A percentile compares a stretch with the other conserved stretches of the same genome.
phyloP scores from a whole-genome alignment of 2,888 invertebrate genomes.

The Aspidiotus rigidus region DNA sequence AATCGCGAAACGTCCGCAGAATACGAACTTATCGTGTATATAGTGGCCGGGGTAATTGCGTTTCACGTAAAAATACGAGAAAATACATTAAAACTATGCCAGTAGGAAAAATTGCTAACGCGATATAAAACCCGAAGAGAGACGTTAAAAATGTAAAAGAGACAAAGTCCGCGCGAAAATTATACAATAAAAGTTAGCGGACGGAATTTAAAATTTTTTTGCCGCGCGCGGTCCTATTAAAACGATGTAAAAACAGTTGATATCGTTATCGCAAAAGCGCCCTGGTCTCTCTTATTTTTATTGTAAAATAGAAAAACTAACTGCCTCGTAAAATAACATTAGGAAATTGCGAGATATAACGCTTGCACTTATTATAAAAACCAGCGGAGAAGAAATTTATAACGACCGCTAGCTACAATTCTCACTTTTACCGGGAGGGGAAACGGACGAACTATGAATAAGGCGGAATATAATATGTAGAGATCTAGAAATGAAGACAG shows the following conservation, averaged over 20 bases:
- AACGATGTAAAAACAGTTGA: conserved; percentile 20
- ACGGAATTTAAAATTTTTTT: not conserved
- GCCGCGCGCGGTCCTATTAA: conserved; percentile 5
- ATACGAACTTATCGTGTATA: too few relatives aligned
- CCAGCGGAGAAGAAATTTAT: conserved; percentile 29
- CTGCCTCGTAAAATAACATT: conserved; percentile 31
- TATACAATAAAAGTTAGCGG: not conserved
- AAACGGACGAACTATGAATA: not conserved
- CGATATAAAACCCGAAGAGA: too few relatives aligned
- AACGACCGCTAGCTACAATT: conserved; percentile 23
- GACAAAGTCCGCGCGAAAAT: not conserved
- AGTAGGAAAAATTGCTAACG: too few relatives aligned
- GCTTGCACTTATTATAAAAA: conserved; percentile 30
- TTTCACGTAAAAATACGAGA: too few relatives aligned
- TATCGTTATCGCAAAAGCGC: conserved; percentile 14
- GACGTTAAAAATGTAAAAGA: not conserved
- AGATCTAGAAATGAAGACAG: not conserved
- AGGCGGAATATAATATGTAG: too few relatives aligned
- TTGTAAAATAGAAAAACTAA: conserved; percentile 26
- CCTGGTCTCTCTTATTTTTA: conserved; percentile 5
- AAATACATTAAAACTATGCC: too few relatives aligned
- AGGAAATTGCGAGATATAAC: conserved; percentile 30
- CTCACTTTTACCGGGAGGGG: conserved; percentile 17
- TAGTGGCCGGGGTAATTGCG: too few relatives aligned
- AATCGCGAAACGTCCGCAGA: too few relatives aligned